A percentile compares a stretch with the other conserved stretches of the same genome.
Evolutionary conservation across 2,888 invertebrate species (phyloP).

Genomic region (Orgyia antiqua): DNA sequence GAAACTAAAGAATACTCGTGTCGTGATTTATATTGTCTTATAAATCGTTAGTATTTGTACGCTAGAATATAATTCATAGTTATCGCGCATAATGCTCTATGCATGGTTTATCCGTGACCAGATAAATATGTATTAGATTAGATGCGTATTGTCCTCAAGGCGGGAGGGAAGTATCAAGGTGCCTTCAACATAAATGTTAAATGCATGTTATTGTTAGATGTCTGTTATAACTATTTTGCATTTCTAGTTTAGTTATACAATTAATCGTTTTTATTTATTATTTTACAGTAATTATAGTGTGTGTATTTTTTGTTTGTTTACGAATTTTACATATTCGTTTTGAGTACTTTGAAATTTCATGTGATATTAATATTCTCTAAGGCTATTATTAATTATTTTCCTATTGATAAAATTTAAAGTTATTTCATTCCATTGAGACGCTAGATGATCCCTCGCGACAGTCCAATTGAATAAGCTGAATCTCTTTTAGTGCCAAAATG

Average conservation of each 20-base stretch:
- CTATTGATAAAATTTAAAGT: constrained; percentile 41
- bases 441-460: constrained; percentile 19
- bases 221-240: constrained; percentile 66
- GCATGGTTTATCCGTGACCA: constrained; percentile 61
- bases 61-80: constrained; percentile 45
- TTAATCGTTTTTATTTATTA: constrained; percentile 70
- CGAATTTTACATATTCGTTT: constrained; percentile 60
- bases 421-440: constrained; percentile 52
- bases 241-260: constrained; percentile 73
- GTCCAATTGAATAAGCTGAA: constrained; percentile 36
- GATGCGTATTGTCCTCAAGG: constrained; percentile 11
- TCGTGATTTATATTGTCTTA: constrained; percentile 36
- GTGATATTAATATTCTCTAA: constrained; percentile 74
- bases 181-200: constrained; percentile 56
- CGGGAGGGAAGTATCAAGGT: constrained; percentile 43
- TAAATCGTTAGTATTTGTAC: constrained; percentile 57
- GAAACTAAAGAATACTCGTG: constrained; percentile 41
- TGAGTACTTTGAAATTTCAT: constrained; percentile 70
- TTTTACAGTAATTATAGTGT: constrained; percentile 65
- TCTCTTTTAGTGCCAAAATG: constrained; percentile 71
- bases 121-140: constrained; percentile 70
- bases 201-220: constrained; percentile 64
- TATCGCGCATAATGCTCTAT: constrained; percentile 48
- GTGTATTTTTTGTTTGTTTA: constrained; percentile 70
- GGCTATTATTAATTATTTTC: constrained; percentile 51